Conservation (phyloP, 2,888 invertebrate genomes). For the Gnatocerus cornutus region DNA sequence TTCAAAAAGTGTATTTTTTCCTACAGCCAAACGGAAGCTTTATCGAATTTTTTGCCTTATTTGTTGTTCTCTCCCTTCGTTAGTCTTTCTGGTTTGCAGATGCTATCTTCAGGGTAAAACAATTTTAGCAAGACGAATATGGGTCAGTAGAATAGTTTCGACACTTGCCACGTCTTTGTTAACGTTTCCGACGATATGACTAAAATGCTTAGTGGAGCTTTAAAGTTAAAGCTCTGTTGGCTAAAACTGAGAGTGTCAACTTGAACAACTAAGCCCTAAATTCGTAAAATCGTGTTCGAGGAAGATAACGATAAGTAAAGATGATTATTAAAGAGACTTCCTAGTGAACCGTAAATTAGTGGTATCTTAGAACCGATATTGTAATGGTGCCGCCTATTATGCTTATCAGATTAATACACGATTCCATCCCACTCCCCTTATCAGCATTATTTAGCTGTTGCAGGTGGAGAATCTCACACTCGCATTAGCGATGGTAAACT, state of each 20-base stretch:
- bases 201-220: conserved; percentile 8
- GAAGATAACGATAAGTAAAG: conserved; percentile 37
- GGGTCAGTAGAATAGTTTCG: neutral
- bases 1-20: conserved; percentile 37
- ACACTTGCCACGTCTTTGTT: conserved; percentile 10
- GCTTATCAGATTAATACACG: conserved; percentile 41
- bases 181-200: conserved; percentile 10
- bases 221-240: conserved; percentile 28
- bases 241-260: conserved; percentile 33
- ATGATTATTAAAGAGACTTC: conserved; percentile 34
- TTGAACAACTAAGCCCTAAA: conserved; percentile 25
- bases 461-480: conserved; percentile 43
- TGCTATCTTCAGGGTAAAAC: neutral
- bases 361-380: conserved; percentile 40
- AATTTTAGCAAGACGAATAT: neutral
- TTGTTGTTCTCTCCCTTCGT: conserved; percentile 29
- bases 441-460: conserved; percentile 30
- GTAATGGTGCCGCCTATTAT: conserved; percentile 43
- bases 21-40: conserved; percentile 29
- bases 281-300: conserved; percentile 27
- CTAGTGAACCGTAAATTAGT: conserved; percentile 42
- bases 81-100: neutral
- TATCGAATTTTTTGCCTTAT: conserved; percentile 32
- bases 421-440: conserved; percentile 9
- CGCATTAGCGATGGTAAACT: conserved; percentile 11